phyloP scores from a whole-genome alignment of 2,888 invertebrate genomes.

The Prosapia bicincta region DNA sequence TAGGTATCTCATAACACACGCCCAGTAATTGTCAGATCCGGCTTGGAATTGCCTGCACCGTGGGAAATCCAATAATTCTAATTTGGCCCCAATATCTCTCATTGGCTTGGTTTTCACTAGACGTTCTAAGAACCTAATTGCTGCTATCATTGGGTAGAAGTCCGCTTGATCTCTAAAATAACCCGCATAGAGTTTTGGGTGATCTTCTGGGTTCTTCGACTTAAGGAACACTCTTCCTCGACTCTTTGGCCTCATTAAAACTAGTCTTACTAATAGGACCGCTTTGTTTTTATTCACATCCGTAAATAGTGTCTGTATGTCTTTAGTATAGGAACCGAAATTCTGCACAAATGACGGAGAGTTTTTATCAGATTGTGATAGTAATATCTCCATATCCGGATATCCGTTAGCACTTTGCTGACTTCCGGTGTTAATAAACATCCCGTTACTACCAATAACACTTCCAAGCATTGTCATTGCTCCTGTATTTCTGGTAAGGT shows the following conservation, averaged over 20 bases:
- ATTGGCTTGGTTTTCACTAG: conserved; percentile 39
- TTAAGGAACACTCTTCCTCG: conserved; percentile 34
- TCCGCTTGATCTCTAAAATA: conserved; percentile 33
- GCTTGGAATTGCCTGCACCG: conserved; percentile 48
- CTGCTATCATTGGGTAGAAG: conserved; percentile 34
- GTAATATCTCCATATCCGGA: conserved; percentile 43
- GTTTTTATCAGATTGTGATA: conserved; percentile 40
- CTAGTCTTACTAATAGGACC: conserved; percentile 46
- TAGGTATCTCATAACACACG: conserved; percentile 54
- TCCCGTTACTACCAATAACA: conserved; percentile 46
- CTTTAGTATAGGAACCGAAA: conserved; percentile 44
- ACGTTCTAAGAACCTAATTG: conserved; percentile 35
- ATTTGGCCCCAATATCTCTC: conserved; percentile 36
- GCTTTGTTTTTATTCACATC: conserved; percentile 53
- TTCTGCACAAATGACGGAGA: conserved; percentile 42
- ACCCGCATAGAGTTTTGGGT: conserved; percentile 35
- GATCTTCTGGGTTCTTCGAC: conserved; percentile 33
- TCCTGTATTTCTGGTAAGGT: conserved; percentile 30
- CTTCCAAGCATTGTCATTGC: conserved; percentile 47
- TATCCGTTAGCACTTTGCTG: not conserved
- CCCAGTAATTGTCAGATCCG: conserved; percentile 49
- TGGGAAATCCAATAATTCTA: conserved; percentile 54
- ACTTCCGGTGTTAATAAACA: conserved; percentile 41
- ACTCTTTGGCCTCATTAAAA: conserved; percentile 37
- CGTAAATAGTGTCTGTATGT: conserved; percentile 50